Percentiles rank a stretch among this genome's conserved stretches.
Evolutionary conservation across 2,888 invertebrate species (phyloP).

Genomic region (Odontocolon sp.): DNA sequence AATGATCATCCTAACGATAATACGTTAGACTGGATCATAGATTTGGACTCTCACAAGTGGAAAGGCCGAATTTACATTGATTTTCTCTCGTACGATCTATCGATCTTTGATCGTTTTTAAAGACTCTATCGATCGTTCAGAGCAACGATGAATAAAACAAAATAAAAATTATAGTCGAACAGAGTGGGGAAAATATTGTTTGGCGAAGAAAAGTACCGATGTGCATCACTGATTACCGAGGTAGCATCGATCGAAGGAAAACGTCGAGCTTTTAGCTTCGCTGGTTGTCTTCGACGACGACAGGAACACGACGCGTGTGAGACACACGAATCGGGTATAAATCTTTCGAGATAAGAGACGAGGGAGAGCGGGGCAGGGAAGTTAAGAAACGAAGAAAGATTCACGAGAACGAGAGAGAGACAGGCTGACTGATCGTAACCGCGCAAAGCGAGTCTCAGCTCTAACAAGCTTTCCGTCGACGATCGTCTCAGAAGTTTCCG

Average conservation of each 20-base stretch:
- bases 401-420: slow-evolving; percentile 30
- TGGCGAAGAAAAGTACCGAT: not conserved
- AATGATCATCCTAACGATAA: too few relatives aligned
- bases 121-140: too few relatives aligned
- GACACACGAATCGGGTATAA: slow-evolving; percentile 62
- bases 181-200: not conserved
- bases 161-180: too few relatives aligned
- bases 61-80: too few relatives aligned
- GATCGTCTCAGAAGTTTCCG: slow-evolving; percentile 58
- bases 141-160: too few relatives aligned
- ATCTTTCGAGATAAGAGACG: slow-evolving; percentile 58
- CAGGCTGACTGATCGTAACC: not conserved
- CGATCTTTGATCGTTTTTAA: too few relatives aligned
- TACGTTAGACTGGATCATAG: too few relatives aligned
- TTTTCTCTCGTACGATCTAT: too few relatives aligned
- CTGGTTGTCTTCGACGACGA: slow-evolving; percentile 23
- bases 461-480: slow-evolving; percentile 12
- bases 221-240: not conserved
- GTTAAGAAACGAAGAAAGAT: slow-evolving; percentile 23
- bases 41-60: too few relatives aligned
- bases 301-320: slow-evolving; percentile 30
- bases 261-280: not conserved
- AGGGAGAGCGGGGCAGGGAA: slow-evolving; percentile 3
- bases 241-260: not conserved
- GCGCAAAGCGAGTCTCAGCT: slow-evolving; percentile 7